Base-by-base conservation (phyloP, 2,797 vertebrate genomes). In the Helicolenus hilgendorfi region DNA sequence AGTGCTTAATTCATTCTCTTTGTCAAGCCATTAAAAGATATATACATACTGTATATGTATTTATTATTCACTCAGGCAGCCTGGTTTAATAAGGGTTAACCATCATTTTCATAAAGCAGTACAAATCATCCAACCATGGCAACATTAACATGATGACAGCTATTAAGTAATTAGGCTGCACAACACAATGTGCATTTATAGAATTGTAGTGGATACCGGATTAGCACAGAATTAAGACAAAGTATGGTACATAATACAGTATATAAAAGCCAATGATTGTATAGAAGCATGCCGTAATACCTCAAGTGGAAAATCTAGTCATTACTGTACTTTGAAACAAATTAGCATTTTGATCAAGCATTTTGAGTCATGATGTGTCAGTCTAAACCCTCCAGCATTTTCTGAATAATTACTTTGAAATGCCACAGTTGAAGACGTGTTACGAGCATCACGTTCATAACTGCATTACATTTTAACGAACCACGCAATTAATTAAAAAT, bases 371-470 rank as follows among this genome's bases (percentile, higher is more conserved):
- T 81, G 33, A 69, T 59, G 67, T 91, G 82, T 85, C 64, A 70
- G 60, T 74, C n/a, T 69, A 38, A 91, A 81, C 36, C 71, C 76
- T 83, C 64, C n/a, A 83, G 89, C 86, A 78, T 81, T 86, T 84
- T 75, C 62, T 3, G 62, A 85, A 63, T 93, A 87, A 92, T 95
- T 83, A 87, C 64, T 89, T 84, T 80, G 11, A 90, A 94, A 94
- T 88, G 77, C 53, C 63, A 81, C 72, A 86, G 72, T 62, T 86
- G 65, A 89, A 65, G 63, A 75, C 77, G 29, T 79, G 81, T 74
- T 82, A 82, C 22, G 1, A 79, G 15, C 62, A 13, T 88, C 87
- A 69, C 9, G 1, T 85, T 63, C 75, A 45, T 14, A 65, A 38
- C 33, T 33, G 10, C 41, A 33, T 68, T 83, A 38, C 11, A 29